Conservation (phyloP, 2,888 invertebrate genomes). For the Therioaphis trifolii region DNA sequence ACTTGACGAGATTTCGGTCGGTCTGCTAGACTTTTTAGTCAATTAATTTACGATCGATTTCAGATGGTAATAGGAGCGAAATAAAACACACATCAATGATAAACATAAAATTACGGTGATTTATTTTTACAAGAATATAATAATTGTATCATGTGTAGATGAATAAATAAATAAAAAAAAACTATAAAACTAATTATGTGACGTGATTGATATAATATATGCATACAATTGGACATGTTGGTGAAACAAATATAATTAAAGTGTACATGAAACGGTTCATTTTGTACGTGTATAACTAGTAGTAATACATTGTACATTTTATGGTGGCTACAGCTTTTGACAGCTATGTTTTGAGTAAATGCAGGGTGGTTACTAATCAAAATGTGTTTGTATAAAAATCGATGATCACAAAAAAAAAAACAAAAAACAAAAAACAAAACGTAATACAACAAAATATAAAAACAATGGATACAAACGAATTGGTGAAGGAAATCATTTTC, state of each 20-base stretch:
- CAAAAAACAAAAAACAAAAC: not conserved
- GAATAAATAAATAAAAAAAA: conserved; percentile 16
- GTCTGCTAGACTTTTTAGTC: no score
- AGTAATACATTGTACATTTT: no score
- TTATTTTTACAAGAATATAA: not conserved
- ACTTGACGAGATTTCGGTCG: no score
- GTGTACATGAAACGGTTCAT: no score
- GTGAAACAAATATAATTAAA: not conserved
- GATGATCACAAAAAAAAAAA: conserved; percentile 12
- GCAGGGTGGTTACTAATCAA: not conserved
- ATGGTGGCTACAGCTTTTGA: not conserved
- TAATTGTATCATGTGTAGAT: not conserved
- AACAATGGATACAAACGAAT: not conserved
- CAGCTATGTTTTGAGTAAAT: conserved; percentile 16
- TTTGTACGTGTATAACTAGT: no score
- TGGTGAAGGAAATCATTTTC: not conserved
- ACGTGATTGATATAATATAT: not conserved
- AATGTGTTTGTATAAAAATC: conserved; percentile 17
- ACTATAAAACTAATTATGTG: not conserved
- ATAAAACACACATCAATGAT: conserved; percentile 15
- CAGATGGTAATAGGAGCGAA: no score
- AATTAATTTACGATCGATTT: no score
- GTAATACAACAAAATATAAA: not conserved
- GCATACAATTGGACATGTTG: not conserved
- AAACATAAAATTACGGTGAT: conserved; percentile 12